Conservation (phyloP, 2,113 vertebrate species). For the Phaethornis superciliosus region DNA sequence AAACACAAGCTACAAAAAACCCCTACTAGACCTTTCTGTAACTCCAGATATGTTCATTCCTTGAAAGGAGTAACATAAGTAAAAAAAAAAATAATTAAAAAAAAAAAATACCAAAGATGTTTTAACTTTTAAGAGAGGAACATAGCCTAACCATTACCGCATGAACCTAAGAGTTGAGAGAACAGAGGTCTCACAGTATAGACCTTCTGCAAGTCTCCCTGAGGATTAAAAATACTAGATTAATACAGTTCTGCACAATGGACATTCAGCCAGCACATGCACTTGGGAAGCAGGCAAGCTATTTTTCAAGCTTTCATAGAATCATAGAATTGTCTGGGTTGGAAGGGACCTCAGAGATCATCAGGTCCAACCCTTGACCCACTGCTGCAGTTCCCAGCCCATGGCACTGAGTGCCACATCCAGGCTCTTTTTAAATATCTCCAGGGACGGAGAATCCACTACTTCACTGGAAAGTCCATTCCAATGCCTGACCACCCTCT, state of each 20-base stretch:
- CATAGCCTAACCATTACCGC: neutral
- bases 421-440: too few species aligned
- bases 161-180: neutral
- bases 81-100: neutral
- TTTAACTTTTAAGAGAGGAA: neutral
- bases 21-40: neutral
- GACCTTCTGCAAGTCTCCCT: neutral
- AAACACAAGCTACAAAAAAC: conserved; percentile 1
- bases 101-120: neutral
- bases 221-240: neutral
- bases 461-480: too few species aligned
- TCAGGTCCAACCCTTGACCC: too few species aligned
- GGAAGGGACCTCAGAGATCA: too few species aligned
- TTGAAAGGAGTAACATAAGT: conserved; percentile 1
- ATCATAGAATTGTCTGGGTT: too few species aligned
- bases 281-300: neutral
- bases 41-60: neutral
- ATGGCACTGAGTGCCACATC: too few species aligned
- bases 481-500: too few species aligned
- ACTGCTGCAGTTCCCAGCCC: too few species aligned
- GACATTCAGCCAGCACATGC: neutral
- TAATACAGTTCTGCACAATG: neutral
- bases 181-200: neutral
- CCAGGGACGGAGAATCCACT: too few species aligned
- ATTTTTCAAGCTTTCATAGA: neutral